These are phyloP conservation scores for Antennarius striatus DNA, from an alignment of 2,113 vertebrate species.

Conservation along the genomic window DNA sequence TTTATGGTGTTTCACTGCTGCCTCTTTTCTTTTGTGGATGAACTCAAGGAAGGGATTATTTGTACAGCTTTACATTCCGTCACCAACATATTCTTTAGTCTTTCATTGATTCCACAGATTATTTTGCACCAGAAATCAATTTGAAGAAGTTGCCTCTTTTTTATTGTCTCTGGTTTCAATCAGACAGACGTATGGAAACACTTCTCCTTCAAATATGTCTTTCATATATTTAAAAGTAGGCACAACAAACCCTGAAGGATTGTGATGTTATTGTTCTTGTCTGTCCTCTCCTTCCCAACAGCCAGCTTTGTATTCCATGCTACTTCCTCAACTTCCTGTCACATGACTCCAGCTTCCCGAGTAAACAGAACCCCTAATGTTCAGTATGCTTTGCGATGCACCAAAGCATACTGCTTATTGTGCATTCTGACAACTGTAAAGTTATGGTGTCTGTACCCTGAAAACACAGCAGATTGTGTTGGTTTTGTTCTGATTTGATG, in stretches of 20 bases:
- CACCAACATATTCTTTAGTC: too few relatives aligned
- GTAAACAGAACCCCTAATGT: slow-evolving; percentile 34
- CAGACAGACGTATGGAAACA: slow-evolving; percentile 23
- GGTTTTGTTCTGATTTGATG: neutral
- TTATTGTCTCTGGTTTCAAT: slow-evolving; percentile 12
- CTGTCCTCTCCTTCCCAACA: slow-evolving; percentile 19
- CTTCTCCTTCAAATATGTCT: slow-evolving; percentile 26
- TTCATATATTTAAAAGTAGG: slow-evolving; percentile 40
- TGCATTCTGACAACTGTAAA: too few relatives aligned
- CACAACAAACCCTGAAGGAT: slow-evolving; percentile 40
- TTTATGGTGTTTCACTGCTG: too few relatives aligned
- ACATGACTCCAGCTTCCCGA: slow-evolving; percentile 54
- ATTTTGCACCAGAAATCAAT: too few relatives aligned
- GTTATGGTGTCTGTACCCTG: too few relatives aligned
- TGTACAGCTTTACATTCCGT: too few relatives aligned
- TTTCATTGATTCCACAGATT: too few relatives aligned
- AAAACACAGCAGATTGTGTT: neutral
- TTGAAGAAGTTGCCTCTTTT: neutral
- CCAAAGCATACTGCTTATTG: neutral
- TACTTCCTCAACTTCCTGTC: slow-evolving; percentile 73
- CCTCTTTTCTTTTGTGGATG: neutral
- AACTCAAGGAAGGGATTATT: too few relatives aligned
- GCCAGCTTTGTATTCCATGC: slow-evolving; percentile 46
- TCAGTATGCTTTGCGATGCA: neutral
- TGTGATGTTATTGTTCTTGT: slow-evolving; percentile 60